Percentiles rank a stretch among this genome's conserved stretches.
These are phyloP conservation scores for Merluccius polli DNA, from an alignment of 2,797 vertebrate species.

Conservation along the genomic window DNA sequence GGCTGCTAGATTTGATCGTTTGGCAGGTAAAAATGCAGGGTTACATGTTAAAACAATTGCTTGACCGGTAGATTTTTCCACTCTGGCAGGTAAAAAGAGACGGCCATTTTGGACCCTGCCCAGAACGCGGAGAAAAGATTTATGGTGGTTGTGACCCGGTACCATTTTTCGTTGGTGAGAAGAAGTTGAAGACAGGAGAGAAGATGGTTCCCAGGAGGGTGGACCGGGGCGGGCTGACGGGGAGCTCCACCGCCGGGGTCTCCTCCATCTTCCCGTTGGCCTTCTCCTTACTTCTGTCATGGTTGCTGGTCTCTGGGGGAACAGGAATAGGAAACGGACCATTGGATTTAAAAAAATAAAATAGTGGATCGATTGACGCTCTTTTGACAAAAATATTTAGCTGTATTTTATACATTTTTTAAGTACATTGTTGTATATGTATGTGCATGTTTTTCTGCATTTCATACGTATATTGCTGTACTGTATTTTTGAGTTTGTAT, in stretches of 20 bases:
- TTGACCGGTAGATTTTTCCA: too few species aligned
- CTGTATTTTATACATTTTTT: too few species aligned
- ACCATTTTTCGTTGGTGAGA: conserved; percentile 99
- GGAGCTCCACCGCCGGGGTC: conserved; percentile 69
- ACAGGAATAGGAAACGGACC: neutral
- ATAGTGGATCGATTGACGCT: too few species aligned
- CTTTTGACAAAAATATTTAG: too few species aligned
- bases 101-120: too few species aligned
- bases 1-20: too few species aligned
- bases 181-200: conserved; percentile 98
- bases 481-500: neutral
- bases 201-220: conserved; percentile 97
- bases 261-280: conserved; percentile 92
- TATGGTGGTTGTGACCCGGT: conserved; percentile 20
- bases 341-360: neutral
- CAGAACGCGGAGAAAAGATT: neutral
- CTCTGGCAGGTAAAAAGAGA: too few species aligned
- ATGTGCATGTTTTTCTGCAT: neutral
- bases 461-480: neutral
- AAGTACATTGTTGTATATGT: too few species aligned
- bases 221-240: conserved; percentile 86
- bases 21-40: too few species aligned
- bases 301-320: conserved; percentile 82
- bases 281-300: conserved; percentile 90
- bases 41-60: too few species aligned